These are phyloP conservation scores for Cataglyphis rosenhaueri DNA, from an alignment of 2,888 invertebrate species.

Conservation along the genomic window DNA sequence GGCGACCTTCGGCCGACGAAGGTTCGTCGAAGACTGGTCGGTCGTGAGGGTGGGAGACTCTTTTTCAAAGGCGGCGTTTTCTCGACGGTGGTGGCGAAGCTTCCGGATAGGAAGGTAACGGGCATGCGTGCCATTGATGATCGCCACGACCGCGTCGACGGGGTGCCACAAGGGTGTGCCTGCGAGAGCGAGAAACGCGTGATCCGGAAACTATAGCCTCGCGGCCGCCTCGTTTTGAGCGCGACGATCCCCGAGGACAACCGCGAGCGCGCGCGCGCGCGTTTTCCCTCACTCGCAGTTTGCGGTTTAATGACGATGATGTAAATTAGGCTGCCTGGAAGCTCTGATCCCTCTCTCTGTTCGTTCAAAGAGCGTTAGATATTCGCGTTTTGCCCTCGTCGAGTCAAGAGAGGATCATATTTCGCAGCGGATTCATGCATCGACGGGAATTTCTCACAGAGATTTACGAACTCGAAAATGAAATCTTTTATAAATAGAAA, in stretches of 20 bases:
- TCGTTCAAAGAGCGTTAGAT: conserved; percentile 3
- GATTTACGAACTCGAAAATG: conserved; percentile 5
- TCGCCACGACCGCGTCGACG: conserved; percentile 63
- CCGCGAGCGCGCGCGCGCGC: neutral
- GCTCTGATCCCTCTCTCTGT: conserved; percentile 16
- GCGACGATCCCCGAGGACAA: neutral
- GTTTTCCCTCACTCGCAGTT: neutral
- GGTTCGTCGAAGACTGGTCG: conserved; percentile 72
- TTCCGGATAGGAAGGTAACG: conserved; percentile 72
- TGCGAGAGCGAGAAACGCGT: conserved; percentile 50
- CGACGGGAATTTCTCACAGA: conserved; percentile 2
- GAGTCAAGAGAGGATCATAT: conserved; percentile 13
- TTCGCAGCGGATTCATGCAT: neutral
- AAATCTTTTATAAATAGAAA: neutral
- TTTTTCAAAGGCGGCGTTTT: conserved; percentile 73
- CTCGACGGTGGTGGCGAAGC: conserved; percentile 68
- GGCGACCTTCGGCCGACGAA: conserved; percentile 67
- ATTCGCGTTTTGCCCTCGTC: conserved; percentile 27
- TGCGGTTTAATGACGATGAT: conserved; percentile 19
- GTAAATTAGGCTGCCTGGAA: conserved; percentile 17
- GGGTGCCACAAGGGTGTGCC: conserved; percentile 71
- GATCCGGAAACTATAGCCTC: conserved; percentile 46
- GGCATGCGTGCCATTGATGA: conserved; percentile 75
- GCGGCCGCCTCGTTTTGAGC: conserved; percentile 28
- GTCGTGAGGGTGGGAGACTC: conserved; percentile 65